Evolutionary conservation across 92 coral and sea anemone genomes (phyloP), one percentile per base, ranked within the genome.

Genomic region (Pocillopora meandrina): DNA sequence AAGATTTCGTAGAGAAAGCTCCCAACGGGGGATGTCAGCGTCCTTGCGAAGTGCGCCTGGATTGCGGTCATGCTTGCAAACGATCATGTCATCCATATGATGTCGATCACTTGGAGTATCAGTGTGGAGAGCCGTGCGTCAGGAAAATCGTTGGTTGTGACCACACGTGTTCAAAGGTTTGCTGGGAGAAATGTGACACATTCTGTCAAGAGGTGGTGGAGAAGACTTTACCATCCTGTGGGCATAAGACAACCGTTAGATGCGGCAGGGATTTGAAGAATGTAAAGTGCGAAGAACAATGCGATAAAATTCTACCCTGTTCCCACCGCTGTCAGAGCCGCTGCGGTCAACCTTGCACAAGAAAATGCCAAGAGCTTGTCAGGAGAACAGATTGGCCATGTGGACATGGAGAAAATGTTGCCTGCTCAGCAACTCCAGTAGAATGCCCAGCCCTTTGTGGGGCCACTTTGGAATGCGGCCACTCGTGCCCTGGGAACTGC

Each of bases 41-140:
- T 58, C 92, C 90, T 10, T 95, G 98, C 73, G 52, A 71, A 68
- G 81, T 58, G 59, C 91, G 96, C 14, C 85, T 95, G 19, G 74
- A 67, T 12, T 95, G 98, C 88, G 98, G 98, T 63, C 98, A 95
- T 80, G 65, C 90, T 1, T 95, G 98, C 57, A 86, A 82, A 42
- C 57, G 65, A 75, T 36, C 56, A 33, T 95, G 98, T 58, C 98
- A 95, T 68, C 91, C 96, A 12, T 69, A 77, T 31, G 95, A 87
- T 75, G 87, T 57, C 35, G 87, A 82, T 18, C 95, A 92, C 47
- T 75, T 36, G 13, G 47, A 65, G 17, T 86, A 76, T 58, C 1
- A 49, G 56, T 93, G 95, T 82, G 5, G 3, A 10, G 89, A 88
- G 71, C 91, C 71, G 2, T 94, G 98, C 68, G 56, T 72, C 17